Evolutionary conservation across 2,113 vertebrate species (phyloP), one percentile per base, ranked within the genome.

Genomic region (Rynchops niger): DNA sequence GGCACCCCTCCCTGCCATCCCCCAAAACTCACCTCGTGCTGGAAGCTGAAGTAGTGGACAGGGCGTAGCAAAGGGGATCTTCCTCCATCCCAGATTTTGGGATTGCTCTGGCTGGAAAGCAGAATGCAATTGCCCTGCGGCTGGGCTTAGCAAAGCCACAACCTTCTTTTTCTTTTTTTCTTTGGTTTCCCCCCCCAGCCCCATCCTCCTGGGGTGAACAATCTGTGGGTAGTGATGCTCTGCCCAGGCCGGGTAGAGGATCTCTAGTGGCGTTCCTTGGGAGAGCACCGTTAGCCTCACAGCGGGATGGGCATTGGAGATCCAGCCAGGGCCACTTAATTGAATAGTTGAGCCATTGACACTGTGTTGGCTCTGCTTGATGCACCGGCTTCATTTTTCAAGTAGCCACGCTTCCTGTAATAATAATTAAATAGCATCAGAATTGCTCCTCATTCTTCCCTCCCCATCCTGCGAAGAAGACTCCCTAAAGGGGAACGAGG

Each of bases 321-420:
- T 47, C 34, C 86, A 85, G 70, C 32, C 73, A 82, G 78, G 62
- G 66, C 67, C 23, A 17, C 70, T 82, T 61, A 43, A 69, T 4
- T 25, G 36, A 59, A 8, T 15, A 56, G 52, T 59, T 82, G 29
- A 86, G 47, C 52, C 47, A 15, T 1, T 29, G 76, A 58, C 27
- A 29, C n/a, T 8, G 30, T 30, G 66, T 25, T 93, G 78, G 52
- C 73, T 82, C 70, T 76, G 81, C 81, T 90, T 69, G 84, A 61
- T 85, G 58, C 43, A 71, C 30, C 61, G 36, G 67, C 43, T 95
- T 93, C 34, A 12, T 62, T 93, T 93, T 86, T 47, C 76, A 80
- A 52, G 42, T 22, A 69, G 66, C 73, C 85, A 59, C 12, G 3
- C 45, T 82, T 76, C 71, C 79, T 79, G 29, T 61, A 69, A 66